Evolutionary conservation across 2,797 vertebrate genomes (phyloP), one percentile per base, ranked within the genome.

Genomic region (Harpagifer antarcticus): DNA sequence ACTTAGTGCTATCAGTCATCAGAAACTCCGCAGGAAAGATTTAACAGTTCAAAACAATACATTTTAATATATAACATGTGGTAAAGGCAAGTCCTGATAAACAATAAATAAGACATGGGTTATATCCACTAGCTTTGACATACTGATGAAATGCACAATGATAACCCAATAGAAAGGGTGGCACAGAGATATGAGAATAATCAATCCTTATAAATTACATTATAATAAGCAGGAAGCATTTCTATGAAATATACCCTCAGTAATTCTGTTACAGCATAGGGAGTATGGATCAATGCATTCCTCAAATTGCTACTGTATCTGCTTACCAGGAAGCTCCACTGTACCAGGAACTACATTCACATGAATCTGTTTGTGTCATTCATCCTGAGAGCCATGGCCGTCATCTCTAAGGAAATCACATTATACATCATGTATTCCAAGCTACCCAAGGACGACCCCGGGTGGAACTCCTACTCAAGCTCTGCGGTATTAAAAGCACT

Each of bases 341-440:
- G 98, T 71, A 99, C 97, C 55, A 96, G 98, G 82, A 99, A 99
- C 87, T 99, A 97, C 91, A 99, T 99, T 91, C 98, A 99, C 85
- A 98, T 99, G 95, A 99, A 99, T 87, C 87, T 99, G 83, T 99
- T 99, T 78, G 93, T 96, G 48, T 98, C 98, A 0, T 99, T 99
- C 86, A 98, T 99, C 85, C 82, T 99, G 85, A 94, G 95, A 86
- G 97, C 96, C 0, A 44, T 85, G 40, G 94, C 95, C 0, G 92
- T 99, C 60, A 96, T 99, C 40, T 93, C 95, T 3, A 99, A 97
- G 86, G 97, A 99, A 31, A 79, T 93, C 3, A 58, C 97, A 1
- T 59, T 95, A 10, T 63, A 95, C 49, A 75, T 93, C 27, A 95
- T 91, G 76, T 96, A 96, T 54, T 94, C 95, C 49, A 94, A 94